Base-by-base conservation (phyloP, 2,113 vertebrate genomes). In the Nerophis ophidion region DNA sequence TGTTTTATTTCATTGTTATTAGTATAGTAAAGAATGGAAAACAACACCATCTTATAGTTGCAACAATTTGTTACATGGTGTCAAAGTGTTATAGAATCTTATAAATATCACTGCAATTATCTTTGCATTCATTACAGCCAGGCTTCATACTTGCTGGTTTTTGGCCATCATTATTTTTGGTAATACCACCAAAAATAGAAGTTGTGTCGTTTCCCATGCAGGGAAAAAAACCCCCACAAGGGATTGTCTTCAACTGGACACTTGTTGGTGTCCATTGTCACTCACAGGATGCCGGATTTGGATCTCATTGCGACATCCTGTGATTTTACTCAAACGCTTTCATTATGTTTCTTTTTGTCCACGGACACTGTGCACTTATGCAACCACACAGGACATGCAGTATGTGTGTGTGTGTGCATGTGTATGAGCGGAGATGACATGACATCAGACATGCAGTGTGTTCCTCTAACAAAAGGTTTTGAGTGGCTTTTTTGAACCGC, bases 371-470 rank as follows among this genome's bases (percentile, higher is more conserved):
- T 65, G 57, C 64, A 72, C 71, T 68, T 81, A 48, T 47, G 50
- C 57, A 58, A 77, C 74, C 79, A 45, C 81, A 80, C 64, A 69
- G 77, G 81, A 77, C 53, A 33, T 69, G 61, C 16, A 35, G 7
- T 51, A 35, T 65, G 57, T 42, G 40, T 44, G 40, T 45, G 10
- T 54, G 42, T 65, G 57, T 46, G 50, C 8, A 1, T 16, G 49
- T 51, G 35, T 6, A 10, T 55, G 51, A 14, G 8, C 36, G 13
- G 35, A 4, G 54, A 56, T 6, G 54, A 56, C 3, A 35, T 8
- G 49, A 44, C 52, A 47, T 57, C 63, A 68, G 56, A 16, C 72
- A 68, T 42, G 40, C 40, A 7, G 53, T 0, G 44, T 19, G 51
- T 57, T 52, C 14, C 13, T 48, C 55, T 65, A 81, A 81, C 78